phyloP scores from a whole-genome alignment of 1,140 invertebrate species.

The Teleogryllus occipitalis region DNA sequence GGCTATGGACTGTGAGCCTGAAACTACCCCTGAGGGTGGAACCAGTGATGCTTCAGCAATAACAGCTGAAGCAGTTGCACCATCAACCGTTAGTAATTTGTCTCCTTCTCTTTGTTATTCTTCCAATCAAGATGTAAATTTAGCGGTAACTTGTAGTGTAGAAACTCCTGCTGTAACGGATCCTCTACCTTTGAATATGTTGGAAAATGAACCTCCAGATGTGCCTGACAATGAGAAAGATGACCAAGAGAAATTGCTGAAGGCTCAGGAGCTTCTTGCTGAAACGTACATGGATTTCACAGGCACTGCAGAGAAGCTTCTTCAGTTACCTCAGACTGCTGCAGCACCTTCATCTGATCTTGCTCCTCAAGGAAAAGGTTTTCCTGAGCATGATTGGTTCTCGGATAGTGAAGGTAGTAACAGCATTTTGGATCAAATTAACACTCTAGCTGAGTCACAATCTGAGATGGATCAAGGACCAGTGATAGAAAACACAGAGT shows the following conservation, averaged over 20 bases:
- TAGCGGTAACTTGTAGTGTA: not conserved
- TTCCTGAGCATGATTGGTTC: conserved; percentile 40
- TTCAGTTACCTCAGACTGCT: not conserved
- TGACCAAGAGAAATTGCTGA: conserved; percentile 29
- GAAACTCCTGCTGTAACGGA: not conserved
- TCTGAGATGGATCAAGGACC: conserved; percentile 6
- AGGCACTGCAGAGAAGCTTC: conserved; percentile 24
- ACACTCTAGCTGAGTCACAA: conserved; percentile 14
- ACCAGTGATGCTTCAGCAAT: not conserved
- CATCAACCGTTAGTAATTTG: not conserved
- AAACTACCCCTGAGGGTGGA: not conserved
- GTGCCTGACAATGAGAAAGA: conserved; percentile 20
- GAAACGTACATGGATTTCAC: conserved; percentile 26
- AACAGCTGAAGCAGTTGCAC: not conserved
- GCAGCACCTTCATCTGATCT: conserved; percentile 24
- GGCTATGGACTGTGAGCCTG: not conserved
- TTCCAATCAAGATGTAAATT: not conserved
- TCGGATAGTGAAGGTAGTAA: conserved; percentile 41
- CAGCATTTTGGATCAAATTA: conserved; percentile 21
- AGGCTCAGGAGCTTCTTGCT: conserved; percentile 27
- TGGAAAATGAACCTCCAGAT: not conserved
- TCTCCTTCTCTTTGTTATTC: not conserved
- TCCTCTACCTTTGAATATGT: not conserved
- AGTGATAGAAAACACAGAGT: not conserved
- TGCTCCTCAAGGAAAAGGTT: conserved; percentile 25